Conservation (phyloP, 2,797 vertebrate genomes). For the Peromyscus attwateri region DNA sequence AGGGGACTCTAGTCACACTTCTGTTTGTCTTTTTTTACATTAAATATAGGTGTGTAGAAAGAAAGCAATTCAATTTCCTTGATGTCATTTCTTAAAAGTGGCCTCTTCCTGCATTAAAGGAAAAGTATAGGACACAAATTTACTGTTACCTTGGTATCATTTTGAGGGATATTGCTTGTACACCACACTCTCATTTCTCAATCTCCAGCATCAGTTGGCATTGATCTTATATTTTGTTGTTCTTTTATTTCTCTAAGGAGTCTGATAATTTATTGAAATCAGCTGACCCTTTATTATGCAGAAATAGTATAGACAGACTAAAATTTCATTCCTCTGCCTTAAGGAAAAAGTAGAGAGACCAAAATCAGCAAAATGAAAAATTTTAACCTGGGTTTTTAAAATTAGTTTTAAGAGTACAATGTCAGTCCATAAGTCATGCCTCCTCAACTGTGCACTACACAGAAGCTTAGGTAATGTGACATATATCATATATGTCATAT, state of each 20-base stretch:
- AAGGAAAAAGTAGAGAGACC: constrained; percentile 45
- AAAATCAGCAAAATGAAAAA: constrained; percentile 56
- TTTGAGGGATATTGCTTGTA: not conserved
- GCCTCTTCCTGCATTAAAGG: not conserved
- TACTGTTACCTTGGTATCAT: not conserved
- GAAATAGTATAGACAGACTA: not conserved
- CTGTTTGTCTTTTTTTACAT: not conserved
- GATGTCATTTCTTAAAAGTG: not conserved
- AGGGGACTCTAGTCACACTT: not conserved
- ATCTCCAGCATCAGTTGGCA: not conserved
- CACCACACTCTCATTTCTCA: not conserved
- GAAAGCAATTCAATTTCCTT: not conserved
- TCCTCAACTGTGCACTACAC: not conserved
- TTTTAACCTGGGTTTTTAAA: not conserved
- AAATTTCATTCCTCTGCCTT: not conserved
- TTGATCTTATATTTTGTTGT: not conserved
- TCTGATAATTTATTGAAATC: not conserved
- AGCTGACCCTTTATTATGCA: not conserved
- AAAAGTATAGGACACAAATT: not conserved
- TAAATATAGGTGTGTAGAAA: not conserved
- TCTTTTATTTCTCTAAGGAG: not conserved
- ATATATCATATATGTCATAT: no score
- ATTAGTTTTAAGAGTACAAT: not conserved
- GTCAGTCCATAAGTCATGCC: not conserved
- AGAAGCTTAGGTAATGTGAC: not conserved